A percentile compares a stretch with the other conserved stretches of the same genome.
Evolutionary conservation across 2,797 vertebrate genomes (phyloP).

Genomic region (Rhinoraja longicauda): DNA sequence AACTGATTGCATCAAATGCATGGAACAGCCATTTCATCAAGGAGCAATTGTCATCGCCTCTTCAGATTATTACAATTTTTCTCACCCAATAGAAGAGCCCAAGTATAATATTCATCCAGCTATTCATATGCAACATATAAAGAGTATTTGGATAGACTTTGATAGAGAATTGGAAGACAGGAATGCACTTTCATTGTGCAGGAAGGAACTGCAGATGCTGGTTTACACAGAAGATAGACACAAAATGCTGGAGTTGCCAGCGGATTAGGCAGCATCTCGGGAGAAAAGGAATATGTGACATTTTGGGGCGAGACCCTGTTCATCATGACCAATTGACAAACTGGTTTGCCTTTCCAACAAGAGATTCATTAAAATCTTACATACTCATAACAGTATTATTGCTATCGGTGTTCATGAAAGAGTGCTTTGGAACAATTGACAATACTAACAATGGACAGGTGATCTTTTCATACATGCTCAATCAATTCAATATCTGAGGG

Average conservation of each 20-base stretch:
- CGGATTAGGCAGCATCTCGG: too few species aligned
- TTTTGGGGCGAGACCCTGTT: background rate
- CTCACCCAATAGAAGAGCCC: background rate
- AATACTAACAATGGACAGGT: background rate
- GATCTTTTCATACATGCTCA: background rate
- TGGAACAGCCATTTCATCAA: too few species aligned
- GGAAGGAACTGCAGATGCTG: too few species aligned
- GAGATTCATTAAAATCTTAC: too few species aligned
- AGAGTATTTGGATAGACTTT: background rate
- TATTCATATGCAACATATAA: background rate
- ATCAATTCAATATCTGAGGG: background rate
- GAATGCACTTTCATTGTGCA: background rate
- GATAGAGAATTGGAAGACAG: background rate
- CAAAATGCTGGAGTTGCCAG: too few species aligned
- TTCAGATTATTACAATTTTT: background rate
- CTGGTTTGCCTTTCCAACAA: too few species aligned
- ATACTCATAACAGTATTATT: too few species aligned
- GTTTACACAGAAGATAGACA: too few species aligned
- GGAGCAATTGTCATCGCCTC: too few species aligned
- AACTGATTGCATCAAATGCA: too few species aligned
- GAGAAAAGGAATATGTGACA: too few species aligned
- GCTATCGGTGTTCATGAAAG: background rate
- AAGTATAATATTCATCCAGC: background rate
- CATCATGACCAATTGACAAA: background rate
- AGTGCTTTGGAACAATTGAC: background rate